Conservation (phyloP, 1,140 invertebrate species). For the Pygmarrhopalites habei region DNA sequence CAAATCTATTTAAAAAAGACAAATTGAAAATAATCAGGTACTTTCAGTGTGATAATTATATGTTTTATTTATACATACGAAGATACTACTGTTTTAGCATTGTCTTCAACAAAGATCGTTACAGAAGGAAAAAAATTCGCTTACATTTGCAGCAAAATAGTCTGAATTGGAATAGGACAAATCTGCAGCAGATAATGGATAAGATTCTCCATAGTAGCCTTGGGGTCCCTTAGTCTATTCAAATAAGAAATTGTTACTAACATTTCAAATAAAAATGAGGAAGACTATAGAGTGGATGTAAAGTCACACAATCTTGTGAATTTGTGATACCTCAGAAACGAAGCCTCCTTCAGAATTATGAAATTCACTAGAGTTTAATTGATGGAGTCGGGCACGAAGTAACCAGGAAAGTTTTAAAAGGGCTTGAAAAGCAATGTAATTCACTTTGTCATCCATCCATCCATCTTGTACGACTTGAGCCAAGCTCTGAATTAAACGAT, state of each 20-base stretch:
- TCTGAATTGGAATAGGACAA: conserved; percentile 12
- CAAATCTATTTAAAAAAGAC: too few species aligned
- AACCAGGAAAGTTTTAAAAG: conserved; percentile 22
- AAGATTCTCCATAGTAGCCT: conserved; percentile 11
- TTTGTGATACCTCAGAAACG: conserved; percentile 2
- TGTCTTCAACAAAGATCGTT: too few species aligned
- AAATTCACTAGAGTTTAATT: conserved; percentile 33
- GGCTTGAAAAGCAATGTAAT: conserved; percentile 23
- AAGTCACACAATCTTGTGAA: conserved; percentile 3
- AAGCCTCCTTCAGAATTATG: conserved; percentile 12
- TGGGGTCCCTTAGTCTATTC: not conserved
- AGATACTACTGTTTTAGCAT: too few species aligned
- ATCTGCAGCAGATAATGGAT: not conserved
- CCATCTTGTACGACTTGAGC: conserved; percentile 21
- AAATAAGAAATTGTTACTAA: not conserved
- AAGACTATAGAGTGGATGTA: too few species aligned
- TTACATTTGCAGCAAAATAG: conserved; percentile 27
- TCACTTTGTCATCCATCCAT: conserved; percentile 24
- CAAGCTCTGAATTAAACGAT: conserved; percentile 32
- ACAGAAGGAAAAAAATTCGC: too few species aligned
- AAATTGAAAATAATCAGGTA: too few species aligned
- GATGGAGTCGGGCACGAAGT: conserved; percentile 19
- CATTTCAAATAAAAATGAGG: not conserved
- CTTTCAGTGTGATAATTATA: too few species aligned
- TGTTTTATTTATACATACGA: too few species aligned